Percentiles rank a stretch among this genome's conserved stretches.
Conservation (phyloP, 2,113 vertebrate genomes). For the Neoarius graeffei region DNA sequence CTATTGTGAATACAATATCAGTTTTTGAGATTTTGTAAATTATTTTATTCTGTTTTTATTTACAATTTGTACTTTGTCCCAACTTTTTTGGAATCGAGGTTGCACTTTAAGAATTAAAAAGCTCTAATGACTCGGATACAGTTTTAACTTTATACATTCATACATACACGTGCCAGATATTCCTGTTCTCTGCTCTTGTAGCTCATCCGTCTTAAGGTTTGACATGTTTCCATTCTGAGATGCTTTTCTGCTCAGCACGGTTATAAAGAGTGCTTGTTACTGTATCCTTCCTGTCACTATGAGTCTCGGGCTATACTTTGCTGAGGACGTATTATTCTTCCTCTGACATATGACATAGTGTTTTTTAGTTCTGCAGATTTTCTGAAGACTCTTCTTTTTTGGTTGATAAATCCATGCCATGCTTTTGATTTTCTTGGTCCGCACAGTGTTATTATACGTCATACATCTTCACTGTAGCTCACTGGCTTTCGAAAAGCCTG, state of each 20-base stretch:
- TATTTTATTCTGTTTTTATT: too few relatives aligned
- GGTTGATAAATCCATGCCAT: constrained; percentile 51
- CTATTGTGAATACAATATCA: too few relatives aligned
- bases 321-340: background rate
- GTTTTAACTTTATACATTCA: too few relatives aligned
- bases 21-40: too few relatives aligned
- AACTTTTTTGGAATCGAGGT: too few relatives aligned
- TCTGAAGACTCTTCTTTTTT: background rate
- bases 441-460: constrained; percentile 65
- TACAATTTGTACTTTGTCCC: too few relatives aligned
- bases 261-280: background rate
- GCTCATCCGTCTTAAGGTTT: background rate
- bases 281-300: background rate
- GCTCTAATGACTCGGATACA: too few relatives aligned
- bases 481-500: constrained; percentile 48
- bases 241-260: background rate
- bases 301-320: background rate
- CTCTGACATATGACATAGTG: background rate
- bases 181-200: too few relatives aligned
- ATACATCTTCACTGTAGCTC: constrained; percentile 54
- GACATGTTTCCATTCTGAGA: background rate
- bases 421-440: constrained; percentile 63
- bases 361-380: background rate
- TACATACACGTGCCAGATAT: too few relatives aligned
- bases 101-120: too few relatives aligned